Percentiles rank a stretch among this genome's conserved stretches.
Evolutionary conservation across 2,888 invertebrate genomes (phyloP).

Genomic region (Cantharis rustica): DNA sequence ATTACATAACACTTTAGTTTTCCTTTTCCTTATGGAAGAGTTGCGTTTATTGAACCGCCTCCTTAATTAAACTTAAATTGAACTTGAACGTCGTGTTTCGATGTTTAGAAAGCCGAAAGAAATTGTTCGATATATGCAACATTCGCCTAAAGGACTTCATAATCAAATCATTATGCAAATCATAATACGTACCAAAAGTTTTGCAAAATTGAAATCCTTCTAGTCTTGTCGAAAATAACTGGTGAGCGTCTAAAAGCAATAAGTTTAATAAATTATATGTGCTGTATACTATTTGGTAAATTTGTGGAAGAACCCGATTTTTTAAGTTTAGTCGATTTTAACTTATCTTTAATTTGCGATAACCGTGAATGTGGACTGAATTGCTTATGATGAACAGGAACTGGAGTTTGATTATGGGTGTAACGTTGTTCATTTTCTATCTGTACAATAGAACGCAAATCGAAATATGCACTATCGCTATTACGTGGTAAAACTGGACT

Average conservation of each 20-base stretch:
- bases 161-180: neutral
- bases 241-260: neutral
- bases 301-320: slow-evolving; percentile 19
- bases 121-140: neutral
- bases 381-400: slow-evolving; percentile 26
- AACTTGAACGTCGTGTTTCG: neutral
- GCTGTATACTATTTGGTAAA: slow-evolving; percentile 27
- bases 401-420: neutral
- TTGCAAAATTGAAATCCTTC: neutral
- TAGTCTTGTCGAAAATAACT: neutral
- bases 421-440: slow-evolving; percentile 46
- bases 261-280: slow-evolving; percentile 14
- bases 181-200: neutral
- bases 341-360: slow-evolving; percentile 19
- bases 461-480: slow-evolving; percentile 43
- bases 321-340: slow-evolving; percentile 22
- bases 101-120: neutral
- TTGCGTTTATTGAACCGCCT: neutral
- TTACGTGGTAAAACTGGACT: slow-evolving; percentile 47
- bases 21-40: neutral
- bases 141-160: neutral
- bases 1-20: neutral
- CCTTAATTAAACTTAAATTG: neutral
- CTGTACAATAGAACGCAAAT: slow-evolving; percentile 54
- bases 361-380: slow-evolving; percentile 12